Evolutionary conservation across 2,888 invertebrate genomes (phyloP), one percentile per base, ranked within the genome.

Genomic region (Synergus umbraculus): DNA sequence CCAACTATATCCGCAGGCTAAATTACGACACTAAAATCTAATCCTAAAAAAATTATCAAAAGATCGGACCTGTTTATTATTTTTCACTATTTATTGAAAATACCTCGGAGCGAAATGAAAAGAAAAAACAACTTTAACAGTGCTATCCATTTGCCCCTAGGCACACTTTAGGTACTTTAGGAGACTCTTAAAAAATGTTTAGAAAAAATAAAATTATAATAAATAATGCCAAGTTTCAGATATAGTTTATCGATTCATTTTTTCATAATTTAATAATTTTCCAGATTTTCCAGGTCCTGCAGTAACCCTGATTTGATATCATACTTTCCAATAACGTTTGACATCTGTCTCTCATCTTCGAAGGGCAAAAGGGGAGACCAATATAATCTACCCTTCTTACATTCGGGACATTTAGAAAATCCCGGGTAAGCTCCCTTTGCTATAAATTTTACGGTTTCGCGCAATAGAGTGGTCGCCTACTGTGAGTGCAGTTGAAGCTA

Each of bases 261-360:
- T 43, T 43, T 8, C 7, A 9, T 43, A 9, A 43, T 54, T 54
- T 8, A 54, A 54, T 54, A n/a, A 54, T 54, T n/a, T 54, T 54
- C 29, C 3, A 29, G 29, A 29, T 8, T n/a, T 8, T n/a, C 49
- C n/a, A n/a, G 7, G 2, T 15, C n/a, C 7, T n/a, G 8, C n/a
- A 54, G 8, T 8, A 54, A 54, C 15, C n/a, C 7, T n/a, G n/a
- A 9, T 18, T 44, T 7, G 22, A 29, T 46, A 29, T 29, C 5
- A 69, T 49, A 7, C 29, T 73, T 73, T 73, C 49, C 37, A 73
- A 73, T 73, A 54, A 37, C 9, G 15, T 54, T 73, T 73, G 54
- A 73, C 73, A 73, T 73, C 73, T 73, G 73, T 73, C 73, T 49
- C 73, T 29, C 37, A 73, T 73, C n/a, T n/a, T 29, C 13, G 13